Base-by-base conservation (phyloP, 2,113 vertebrate species). In the Sander vitreus region DNA sequence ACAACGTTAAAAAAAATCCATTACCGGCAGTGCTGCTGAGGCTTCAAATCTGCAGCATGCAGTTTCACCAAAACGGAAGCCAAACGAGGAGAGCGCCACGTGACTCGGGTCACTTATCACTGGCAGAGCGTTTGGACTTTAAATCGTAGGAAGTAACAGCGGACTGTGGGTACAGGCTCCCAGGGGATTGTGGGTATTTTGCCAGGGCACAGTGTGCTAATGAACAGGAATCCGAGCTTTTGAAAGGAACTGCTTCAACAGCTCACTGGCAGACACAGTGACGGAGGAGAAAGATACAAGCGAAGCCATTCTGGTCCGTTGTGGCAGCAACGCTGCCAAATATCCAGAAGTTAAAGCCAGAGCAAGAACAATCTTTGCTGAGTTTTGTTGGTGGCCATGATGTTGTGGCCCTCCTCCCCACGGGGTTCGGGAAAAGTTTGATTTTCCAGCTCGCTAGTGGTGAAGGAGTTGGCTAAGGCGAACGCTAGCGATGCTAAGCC, bases 161-260 rank as follows among this genome's bases (percentile, higher is more conserved):
- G 50, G 23, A n/a, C 12, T 30, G 43, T 18, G 63, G 66, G 45
- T 62, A 0, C 15, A 6, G 59, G 3, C 39, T 59, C 62, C 68
- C 33, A 2, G 36, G 72, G 83, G 71, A 73, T 81, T 78, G 53
- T 64, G 78, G 82, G 59, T 81, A 51, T 74, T 74, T 84, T 71
- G 47, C 36, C 23, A 11, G 21, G 57, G 19, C 47, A 64, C 33
- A 18, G 2, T 21, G 57, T 50, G 68, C 59, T 81, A 73, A 78
- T 54, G 1, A 69, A 43, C 6, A 6, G 19, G 15, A 18, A 3
- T 25, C 25, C 14, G 7, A 60, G 15, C 15, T 60, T 60, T 60
- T 39, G 36, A 60, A 18, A 59, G 25, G 36, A 8, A 39, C 36
- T 39, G 36, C 36, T 39, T 33, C 33, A 6, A 33, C 33, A 33